These are phyloP conservation scores for Panthera uncia DNA, from an alignment of 2,113 vertebrate species.

Conservation along the genomic window DNA sequence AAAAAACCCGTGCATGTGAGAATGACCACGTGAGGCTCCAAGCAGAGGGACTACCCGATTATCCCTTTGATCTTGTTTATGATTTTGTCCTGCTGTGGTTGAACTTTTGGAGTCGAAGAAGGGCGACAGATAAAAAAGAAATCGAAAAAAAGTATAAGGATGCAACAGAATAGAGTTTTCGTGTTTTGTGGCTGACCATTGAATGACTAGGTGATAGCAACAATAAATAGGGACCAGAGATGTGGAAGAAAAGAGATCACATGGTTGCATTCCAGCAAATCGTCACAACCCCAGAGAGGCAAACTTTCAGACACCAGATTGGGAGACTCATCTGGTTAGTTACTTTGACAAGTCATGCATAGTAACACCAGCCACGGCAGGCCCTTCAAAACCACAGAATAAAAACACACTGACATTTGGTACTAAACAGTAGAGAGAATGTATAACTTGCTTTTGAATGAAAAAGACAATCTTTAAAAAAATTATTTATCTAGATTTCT, in stretches of 20 bases:
- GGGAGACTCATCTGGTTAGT: background rate
- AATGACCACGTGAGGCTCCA: background rate
- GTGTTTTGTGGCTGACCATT: background rate
- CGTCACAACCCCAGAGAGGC: background rate
- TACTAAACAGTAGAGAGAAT: background rate
- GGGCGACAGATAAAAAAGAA: background rate
- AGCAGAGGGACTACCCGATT: background rate
- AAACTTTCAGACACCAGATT: background rate
- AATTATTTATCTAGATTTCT: constrained; percentile 13
- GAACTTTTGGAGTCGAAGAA: background rate
- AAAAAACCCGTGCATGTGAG: rapidly evolving
- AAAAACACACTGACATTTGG: background rate
- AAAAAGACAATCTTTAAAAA: background rate
- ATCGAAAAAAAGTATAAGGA: background rate
- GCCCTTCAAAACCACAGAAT: background rate
- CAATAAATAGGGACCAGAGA: background rate
- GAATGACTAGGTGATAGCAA: background rate
- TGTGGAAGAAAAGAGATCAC: background rate
- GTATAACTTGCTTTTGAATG: background rate
- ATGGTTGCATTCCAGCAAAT: background rate
- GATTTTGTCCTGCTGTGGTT: background rate
- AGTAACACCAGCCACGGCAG: background rate
- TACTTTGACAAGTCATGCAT: background rate
- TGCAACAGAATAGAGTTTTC: background rate
- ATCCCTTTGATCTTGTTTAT: background rate